Evolutionary conservation across 2,888 invertebrate species (phyloP).

Genomic region (Eucriotettix oculatus): DNA sequence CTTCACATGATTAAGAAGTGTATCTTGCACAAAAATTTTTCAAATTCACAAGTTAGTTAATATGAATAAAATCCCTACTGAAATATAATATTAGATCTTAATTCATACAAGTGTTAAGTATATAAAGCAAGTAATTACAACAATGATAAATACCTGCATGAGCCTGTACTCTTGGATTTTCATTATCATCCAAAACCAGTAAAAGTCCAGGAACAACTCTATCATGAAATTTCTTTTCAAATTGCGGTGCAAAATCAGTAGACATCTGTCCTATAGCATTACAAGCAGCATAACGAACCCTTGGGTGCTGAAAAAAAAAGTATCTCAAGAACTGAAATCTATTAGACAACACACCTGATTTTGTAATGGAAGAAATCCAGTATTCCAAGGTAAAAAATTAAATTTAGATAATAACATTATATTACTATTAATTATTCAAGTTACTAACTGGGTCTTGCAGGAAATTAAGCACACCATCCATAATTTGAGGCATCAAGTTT

Average conservation of each 20-base stretch:
- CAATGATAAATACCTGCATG: constrained; percentile 39
- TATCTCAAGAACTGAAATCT: neutral
- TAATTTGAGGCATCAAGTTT: constrained; percentile 76
- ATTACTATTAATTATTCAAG: neutral
- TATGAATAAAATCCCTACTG: no score
- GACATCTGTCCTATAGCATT: constrained; percentile 99
- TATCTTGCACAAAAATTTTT: neutral
- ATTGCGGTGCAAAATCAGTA: constrained; percentile 90
- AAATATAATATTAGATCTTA: no score
- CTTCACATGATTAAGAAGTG: no score
- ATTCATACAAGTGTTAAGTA: neutral
- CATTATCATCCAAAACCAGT: constrained; percentile 74
- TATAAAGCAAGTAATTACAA: neutral
- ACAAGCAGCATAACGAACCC: constrained; percentile 92
- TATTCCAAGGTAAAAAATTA: no score
- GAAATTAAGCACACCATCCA: constrained; percentile 76
- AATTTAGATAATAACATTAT: no score
- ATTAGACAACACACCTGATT: neutral
- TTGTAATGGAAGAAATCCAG: no score
- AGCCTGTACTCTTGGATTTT: constrained; percentile 85
- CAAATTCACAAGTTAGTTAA: no score
- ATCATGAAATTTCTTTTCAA: constrained; percentile 95
- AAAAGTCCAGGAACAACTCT: constrained; percentile 86
- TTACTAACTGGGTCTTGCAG: constrained; percentile 62
- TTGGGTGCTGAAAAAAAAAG: constrained; percentile 48